Evolutionary conservation across 92 coral and sea anemone genomes (phyloP).

Genomic region (Siderastrea radians): DNA sequence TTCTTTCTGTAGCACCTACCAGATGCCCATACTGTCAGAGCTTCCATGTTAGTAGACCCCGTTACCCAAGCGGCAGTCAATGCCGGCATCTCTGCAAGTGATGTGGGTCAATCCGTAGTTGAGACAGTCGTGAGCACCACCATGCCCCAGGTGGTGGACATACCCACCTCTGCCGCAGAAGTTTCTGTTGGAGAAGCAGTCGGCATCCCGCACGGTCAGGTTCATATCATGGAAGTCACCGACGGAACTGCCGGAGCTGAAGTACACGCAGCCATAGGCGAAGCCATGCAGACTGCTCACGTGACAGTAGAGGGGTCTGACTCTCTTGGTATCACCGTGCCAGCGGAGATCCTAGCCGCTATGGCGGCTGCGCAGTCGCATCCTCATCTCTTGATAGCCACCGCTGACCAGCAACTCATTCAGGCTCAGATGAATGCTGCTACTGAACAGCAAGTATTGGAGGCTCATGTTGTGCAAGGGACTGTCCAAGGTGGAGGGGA

Average conservation of each 20-base stretch:
- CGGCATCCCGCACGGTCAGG: conserved; percentile 64
- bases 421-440: conserved; percentile 38
- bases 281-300: conserved; percentile 55
- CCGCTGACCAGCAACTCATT: conserved; percentile 44
- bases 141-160: conserved; percentile 78
- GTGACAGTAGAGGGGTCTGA: conserved; percentile 77
- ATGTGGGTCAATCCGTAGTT: conserved; percentile 82
- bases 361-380: conserved; percentile 92
- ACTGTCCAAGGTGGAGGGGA: background rate
- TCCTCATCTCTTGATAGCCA: conserved; percentile 41
- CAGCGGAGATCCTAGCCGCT: conserved; percentile 93
- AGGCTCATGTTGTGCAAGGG: conserved; percentile 13
- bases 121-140: conserved; percentile 83
- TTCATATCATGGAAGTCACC: conserved; percentile 45
- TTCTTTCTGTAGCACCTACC: conserved; percentile 29
- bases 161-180: conserved; percentile 76
- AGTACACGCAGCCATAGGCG: conserved; percentile 37
- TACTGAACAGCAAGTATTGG: conserved; percentile 36
- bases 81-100: conserved; percentile 91
- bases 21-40: conserved; percentile 25
- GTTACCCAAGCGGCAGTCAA: conserved; percentile 94
- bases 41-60: conserved; percentile 79
- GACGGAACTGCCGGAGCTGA: conserved; percentile 30
- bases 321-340: conserved; percentile 82
- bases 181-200: conserved; percentile 64